Evolutionary conservation across 2,113 vertebrate species (phyloP).

Genomic region (Cebidichthys violaceus): DNA sequence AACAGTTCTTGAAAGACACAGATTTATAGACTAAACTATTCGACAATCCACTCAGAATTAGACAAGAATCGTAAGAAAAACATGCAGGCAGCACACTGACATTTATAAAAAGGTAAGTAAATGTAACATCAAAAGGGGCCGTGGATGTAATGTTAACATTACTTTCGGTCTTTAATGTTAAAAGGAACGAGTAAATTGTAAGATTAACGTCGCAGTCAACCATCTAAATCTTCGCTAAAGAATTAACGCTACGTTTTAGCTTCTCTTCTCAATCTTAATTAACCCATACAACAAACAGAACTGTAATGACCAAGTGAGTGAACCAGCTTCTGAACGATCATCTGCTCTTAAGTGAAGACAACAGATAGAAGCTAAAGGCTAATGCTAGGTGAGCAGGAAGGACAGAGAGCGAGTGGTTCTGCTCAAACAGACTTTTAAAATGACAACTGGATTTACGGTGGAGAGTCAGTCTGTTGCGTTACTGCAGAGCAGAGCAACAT

Average conservation of each 20-base stretch:
- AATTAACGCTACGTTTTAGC: background rate
- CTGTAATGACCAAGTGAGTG: background rate
- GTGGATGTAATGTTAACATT: background rate
- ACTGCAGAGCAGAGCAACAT: background rate
- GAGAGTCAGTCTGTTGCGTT: background rate
- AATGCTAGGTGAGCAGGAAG: conserved; percentile 1
- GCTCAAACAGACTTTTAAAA: background rate
- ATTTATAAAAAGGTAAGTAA: background rate
- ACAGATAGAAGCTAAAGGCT: background rate
- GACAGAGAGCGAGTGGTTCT: background rate
- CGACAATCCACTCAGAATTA: background rate
- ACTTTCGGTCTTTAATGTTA: background rate
- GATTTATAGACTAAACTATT: background rate
- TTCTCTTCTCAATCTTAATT: background rate
- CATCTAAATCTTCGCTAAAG: background rate
- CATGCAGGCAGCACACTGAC: background rate
- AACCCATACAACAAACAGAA: background rate
- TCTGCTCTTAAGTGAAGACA: background rate
- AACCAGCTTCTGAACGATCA: background rate
- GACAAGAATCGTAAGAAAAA: background rate
- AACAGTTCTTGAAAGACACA: background rate
- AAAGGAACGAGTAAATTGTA: background rate
- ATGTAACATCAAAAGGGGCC: background rate
- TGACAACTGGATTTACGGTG: background rate
- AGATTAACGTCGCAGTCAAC: background rate